Evolutionary conservation across 2,113 vertebrate species (phyloP), one percentile per base, ranked within the genome.

Genomic region (Erinaceus europaeus): DNA sequence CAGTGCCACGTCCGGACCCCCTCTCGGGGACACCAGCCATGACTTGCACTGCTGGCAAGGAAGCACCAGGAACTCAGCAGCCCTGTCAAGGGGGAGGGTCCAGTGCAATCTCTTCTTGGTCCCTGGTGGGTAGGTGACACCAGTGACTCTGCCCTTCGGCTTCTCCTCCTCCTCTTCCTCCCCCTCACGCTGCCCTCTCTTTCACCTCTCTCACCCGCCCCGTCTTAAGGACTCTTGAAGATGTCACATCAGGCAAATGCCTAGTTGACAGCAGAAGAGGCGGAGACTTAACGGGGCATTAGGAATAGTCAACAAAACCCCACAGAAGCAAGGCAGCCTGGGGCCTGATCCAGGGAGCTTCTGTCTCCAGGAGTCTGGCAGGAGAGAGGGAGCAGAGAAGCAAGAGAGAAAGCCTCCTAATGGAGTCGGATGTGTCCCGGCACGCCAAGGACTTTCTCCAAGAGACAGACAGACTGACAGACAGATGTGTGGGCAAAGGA

Each of bases 331-430:
- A 50, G n/a, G 64, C 29, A 42, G 79, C 69, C 89, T 14, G 32
- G 36, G 90, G 89, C 84, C 36, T 64, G 21, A 78, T 77, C 52
- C 10, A 0, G 2, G 29, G 79, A 9, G 6, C 11, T 21, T 93
- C 86, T 50, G 75, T 57, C 78, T 75, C 55, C 89, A 40, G 2
- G 59, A 48, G 68, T 21, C 76, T 68, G 53, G 64, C 44, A 25
- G 53, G 27, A 64, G 21, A 57, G 3, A 29, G n/a, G 57, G 38
- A 15, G 38, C 36, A 44, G 61, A 55, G 62, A 55, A 48, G 78
- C 68, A 3, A 6, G n/a, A n/a, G 78, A 76, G 73, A 67, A 73
- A 48, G 52, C 91, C 74, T 91, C n/a, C 82, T 65, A 29, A 20
- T 20, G 55, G 4, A 9, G n/a, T 62, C 78, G 48, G 81, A 55